phyloP scores from a whole-genome alignment of 2,113 vertebrate genomes.

The Laticauda laticaudata region DNA sequence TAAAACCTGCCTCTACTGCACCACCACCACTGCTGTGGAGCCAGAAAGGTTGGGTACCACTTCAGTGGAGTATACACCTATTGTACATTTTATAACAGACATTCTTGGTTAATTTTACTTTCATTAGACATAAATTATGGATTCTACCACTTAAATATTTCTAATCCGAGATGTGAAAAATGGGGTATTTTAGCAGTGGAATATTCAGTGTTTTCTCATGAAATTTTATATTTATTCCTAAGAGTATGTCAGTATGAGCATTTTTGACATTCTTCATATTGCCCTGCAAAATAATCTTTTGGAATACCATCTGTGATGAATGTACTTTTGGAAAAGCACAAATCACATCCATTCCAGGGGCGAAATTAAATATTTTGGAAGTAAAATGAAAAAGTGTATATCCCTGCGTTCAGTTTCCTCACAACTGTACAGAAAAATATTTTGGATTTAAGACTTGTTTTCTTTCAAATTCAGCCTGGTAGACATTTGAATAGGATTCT shows the following conservation, averaged over 20 bases:
- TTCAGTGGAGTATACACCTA: neutral
- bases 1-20: too few relatives aligned
- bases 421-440: neutral
- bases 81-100: neutral
- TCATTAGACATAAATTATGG: neutral
- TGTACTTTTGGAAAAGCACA: neutral
- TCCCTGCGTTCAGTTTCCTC: neutral
- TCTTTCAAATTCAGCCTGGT: neutral
- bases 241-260: neutral
- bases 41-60: neutral
- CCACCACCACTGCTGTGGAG: neutral
- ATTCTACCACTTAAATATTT: neutral
- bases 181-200: neutral
- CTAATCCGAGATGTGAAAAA: neutral
- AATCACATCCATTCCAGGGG: neutral
- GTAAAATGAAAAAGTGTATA: neutral
- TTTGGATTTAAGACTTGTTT: neutral
- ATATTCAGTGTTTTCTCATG: neutral
- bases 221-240: neutral
- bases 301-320: neutral
- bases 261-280: neutral
- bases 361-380: neutral
- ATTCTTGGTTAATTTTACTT: neutral
- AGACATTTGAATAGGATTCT: neutral
- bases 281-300: neutral